These are phyloP conservation scores for Cryptus armator DNA, from an alignment of 2,888 invertebrate genomes.

Conservation along the genomic window DNA sequence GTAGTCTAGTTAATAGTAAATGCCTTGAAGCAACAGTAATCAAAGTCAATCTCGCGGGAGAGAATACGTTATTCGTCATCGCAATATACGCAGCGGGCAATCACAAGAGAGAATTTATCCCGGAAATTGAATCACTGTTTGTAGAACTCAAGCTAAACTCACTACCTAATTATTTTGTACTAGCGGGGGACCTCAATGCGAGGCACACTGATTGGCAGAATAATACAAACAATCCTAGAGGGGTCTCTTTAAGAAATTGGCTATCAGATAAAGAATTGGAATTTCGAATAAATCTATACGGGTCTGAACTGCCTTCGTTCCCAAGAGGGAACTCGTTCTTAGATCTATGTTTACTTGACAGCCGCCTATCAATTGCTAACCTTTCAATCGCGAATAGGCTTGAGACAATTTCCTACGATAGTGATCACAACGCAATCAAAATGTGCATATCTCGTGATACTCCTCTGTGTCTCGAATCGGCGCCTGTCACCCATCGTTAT, in stretches of 20 bases:
- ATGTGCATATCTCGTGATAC: conserved; percentile 25
- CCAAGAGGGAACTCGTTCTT: conserved; percentile 48
- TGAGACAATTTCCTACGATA: conserved; percentile 57
- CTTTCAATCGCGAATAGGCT: conserved; percentile 18
- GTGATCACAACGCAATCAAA: conserved; percentile 53
- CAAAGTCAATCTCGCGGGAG: conserved; percentile 16
- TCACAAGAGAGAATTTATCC: conserved; percentile 8
- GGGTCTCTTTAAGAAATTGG: conserved; percentile 18
- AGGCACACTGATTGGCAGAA: conserved; percentile 55
- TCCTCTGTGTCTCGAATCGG: not conserved
- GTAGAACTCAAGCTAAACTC: conserved; percentile 28
- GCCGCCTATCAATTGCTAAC: conserved; percentile 20
- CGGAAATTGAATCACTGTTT: conserved; percentile 39
- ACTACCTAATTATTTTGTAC: conserved; percentile 36
- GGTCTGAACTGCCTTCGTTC: not conserved
- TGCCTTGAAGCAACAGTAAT: conserved; percentile 45
- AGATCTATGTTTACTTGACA: conserved; percentile 50
- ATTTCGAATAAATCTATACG: not conserved
- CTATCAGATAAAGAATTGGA: not conserved
- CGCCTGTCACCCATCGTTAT: not conserved
- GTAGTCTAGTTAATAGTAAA: not conserved
- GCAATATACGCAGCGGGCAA: conserved; percentile 54
- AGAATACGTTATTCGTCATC: conserved; percentile 41
- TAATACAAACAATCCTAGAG: conserved; percentile 31
- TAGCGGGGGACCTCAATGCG: conserved; percentile 65